Conservation (phyloP, 2,797 vertebrate genomes). For the Hozukius guyotensis region DNA sequence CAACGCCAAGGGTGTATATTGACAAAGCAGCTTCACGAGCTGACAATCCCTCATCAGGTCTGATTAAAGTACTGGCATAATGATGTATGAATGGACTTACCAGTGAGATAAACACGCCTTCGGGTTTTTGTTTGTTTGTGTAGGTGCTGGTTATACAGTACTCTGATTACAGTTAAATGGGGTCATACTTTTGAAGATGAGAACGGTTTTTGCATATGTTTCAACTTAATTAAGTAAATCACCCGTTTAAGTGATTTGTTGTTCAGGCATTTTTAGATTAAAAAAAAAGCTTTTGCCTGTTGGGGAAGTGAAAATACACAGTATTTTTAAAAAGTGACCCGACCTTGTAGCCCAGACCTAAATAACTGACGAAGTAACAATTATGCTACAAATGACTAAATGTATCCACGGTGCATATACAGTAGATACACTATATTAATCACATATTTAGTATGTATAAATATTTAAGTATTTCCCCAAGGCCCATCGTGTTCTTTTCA, state of each 20-base stretch:
- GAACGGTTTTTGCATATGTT: not conserved
- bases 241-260: not conserved
- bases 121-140: constrained; percentile 1
- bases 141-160: not conserved
- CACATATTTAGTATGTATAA: constrained; percentile 39
- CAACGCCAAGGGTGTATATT: not conserved
- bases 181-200: not conserved
- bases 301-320: not conserved
- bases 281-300: not conserved
- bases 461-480: constrained; percentile 51
- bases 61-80: constrained; percentile 16
- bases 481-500: constrained; percentile 34
- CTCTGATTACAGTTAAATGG: not conserved
- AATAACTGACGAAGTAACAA: constrained; percentile 14
- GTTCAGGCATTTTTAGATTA: not conserved
- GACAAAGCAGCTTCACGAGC: constrained; percentile 20
- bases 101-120: not conserved
- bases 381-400: not conserved
- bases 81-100: not conserved
- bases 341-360: not conserved
- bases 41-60: constrained; percentile 11
- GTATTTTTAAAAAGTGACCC: not conserved
- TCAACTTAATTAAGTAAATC: not conserved
- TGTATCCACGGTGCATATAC: constrained; percentile 8
- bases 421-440: constrained; percentile 36